A percentile compares a stretch with the other conserved stretches of the same genome.
phyloP scores from a whole-genome alignment of 2,797 vertebrate species.

The Oreochromis grahami region DNA sequence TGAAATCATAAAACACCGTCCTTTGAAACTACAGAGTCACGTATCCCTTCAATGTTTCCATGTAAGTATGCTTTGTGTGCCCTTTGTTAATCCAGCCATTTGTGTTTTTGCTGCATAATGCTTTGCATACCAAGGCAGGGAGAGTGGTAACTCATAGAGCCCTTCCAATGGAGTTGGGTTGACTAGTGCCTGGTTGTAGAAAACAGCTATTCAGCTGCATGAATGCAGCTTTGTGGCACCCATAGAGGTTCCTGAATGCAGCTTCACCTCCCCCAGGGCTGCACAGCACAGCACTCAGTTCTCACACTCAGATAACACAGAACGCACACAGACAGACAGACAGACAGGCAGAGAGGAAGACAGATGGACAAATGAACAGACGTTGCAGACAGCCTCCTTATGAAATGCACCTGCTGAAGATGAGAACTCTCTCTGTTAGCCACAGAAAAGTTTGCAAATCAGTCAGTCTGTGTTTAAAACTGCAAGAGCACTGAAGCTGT shows the following conservation, averaged over 20 bases:
- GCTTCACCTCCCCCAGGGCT: constrained; percentile 59
- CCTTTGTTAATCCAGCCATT: constrained; percentile 37
- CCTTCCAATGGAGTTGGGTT: constrained; percentile 59
- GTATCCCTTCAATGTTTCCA: constrained; percentile 8
- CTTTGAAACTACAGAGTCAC: not conserved
- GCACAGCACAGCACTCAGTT: constrained; percentile 54
- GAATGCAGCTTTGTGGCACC: constrained; percentile 77
- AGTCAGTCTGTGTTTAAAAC: not conserved
- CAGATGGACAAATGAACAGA: not conserved
- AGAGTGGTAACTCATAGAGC: constrained; percentile 64
- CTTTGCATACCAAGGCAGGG: constrained; percentile 65
- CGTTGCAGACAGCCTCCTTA: not conserved
- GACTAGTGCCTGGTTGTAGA: constrained; percentile 59
- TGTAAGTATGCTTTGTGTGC: constrained; percentile 25
- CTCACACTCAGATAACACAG: constrained; percentile 47
- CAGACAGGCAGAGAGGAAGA: not conserved
- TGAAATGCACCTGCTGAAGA: not conserved
- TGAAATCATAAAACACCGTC: not conserved
- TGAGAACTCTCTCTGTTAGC: not conserved
- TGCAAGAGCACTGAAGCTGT: not conserved
- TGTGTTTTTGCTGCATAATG: constrained; percentile 48
- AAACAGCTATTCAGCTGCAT: constrained; percentile 76
- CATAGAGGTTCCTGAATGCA: constrained; percentile 64
- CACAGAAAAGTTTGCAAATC: not conserved
- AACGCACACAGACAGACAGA: not conserved